Conservation (phyloP, 2,113 vertebrate species). For the Hippoglossus stenolepis region DNA sequence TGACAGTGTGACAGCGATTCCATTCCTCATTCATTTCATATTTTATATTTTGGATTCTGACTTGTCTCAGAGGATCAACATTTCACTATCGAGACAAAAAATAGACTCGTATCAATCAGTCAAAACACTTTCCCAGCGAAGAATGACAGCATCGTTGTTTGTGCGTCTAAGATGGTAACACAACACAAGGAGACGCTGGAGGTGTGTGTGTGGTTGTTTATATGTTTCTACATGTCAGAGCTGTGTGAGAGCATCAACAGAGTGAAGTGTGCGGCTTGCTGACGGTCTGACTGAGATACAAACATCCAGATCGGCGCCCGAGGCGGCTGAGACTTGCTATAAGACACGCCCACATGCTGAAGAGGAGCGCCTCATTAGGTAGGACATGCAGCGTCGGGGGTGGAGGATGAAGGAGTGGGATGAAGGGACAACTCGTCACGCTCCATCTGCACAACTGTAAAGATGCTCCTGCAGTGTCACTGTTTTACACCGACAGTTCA, state of each 20-base stretch:
- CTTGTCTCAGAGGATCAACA: too few species aligned
- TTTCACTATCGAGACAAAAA: too few species aligned
- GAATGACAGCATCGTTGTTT: too few species aligned
- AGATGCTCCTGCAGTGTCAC: slow-evolving; percentile 11
- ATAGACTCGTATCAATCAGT: too few species aligned
- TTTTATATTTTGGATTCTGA: too few species aligned
- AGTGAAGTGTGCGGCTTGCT: slow-evolving; percentile 1
- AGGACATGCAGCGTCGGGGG: slow-evolving; percentile 38
- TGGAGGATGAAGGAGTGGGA: slow-evolving; percentile 35
- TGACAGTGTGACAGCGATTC: too few species aligned
- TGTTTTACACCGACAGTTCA: slow-evolving; percentile 21
- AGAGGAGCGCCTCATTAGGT: slow-evolving; percentile 66
- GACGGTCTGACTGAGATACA: slow-evolving; percentile 38
- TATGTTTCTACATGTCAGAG: slow-evolving; percentile 1
- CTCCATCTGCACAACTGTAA: slow-evolving; percentile 54
- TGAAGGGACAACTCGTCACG: slow-evolving; percentile 41
- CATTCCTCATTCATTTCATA: too few species aligned
- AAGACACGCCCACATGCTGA: slow-evolving; percentile 67
- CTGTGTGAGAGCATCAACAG: background rate
- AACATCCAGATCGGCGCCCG: slow-evolving; percentile 45
- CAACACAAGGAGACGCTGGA: background rate
- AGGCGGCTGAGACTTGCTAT: slow-evolving; percentile 36
- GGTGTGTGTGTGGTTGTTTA: background rate
- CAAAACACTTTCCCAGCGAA: too few species aligned
- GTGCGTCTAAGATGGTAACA: too few species aligned